phyloP scores from a whole-genome alignment of 2,113 vertebrate genomes.

The Nesoenas mayeri region DNA sequence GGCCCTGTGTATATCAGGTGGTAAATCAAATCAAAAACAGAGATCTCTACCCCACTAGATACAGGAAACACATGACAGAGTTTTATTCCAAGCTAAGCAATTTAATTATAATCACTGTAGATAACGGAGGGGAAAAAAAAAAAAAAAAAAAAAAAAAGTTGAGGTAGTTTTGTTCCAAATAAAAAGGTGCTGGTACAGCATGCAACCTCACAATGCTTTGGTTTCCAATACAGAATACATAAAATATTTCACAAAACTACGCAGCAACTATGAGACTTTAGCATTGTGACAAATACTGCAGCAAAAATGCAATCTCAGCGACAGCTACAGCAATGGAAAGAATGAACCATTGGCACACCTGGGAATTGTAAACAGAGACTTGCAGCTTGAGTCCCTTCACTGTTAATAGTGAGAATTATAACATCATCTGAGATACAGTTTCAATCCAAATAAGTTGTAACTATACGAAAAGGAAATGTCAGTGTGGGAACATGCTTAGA shows the following conservation, averaged over 20 bases:
- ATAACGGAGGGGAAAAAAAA: not conserved
- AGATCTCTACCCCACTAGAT: not conserved
- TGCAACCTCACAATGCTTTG: not conserved
- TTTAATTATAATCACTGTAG: not conserved
- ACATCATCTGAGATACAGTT: not conserved
- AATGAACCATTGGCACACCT: not conserved
- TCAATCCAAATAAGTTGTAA: not conserved
- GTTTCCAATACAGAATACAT: not conserved
- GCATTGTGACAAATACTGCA: constrained; percentile 22
- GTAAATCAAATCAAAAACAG: not conserved
- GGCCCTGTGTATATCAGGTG: not conserved
- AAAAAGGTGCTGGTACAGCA: not conserved
- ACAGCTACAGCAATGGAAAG: not conserved
- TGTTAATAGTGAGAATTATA: not conserved
- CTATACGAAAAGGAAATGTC: not conserved
- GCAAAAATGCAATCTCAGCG: not conserved
- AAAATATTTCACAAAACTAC: not conserved
- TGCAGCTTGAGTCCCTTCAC: not conserved
- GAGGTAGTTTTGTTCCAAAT: not conserved
- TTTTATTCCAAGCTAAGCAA: not conserved
- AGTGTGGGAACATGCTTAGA: not conserved
- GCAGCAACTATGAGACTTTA: not conserved
- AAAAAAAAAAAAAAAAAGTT: not conserved
- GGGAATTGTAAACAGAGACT: not conserved
- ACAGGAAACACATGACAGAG: not conserved